Percentiles rank a stretch among this genome's conserved stretches.
phyloP scores from a whole-genome alignment of 1,140 invertebrate genomes.

The Stegodyphus dumicola region DNA sequence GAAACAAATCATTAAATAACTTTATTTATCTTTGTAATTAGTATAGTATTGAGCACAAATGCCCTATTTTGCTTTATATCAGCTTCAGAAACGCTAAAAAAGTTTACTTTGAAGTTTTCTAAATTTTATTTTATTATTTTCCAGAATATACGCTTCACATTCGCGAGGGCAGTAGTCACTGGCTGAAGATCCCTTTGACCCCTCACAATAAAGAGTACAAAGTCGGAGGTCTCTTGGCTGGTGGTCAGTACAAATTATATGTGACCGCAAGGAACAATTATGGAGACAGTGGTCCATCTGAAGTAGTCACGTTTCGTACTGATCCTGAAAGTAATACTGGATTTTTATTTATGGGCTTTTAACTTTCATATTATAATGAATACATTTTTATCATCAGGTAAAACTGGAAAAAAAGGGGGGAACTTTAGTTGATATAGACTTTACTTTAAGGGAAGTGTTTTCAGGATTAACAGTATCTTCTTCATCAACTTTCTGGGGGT shows the following conservation, averaged over 20 bases:
- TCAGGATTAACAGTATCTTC: too few species aligned
- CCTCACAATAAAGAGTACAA: constrained; percentile 21
- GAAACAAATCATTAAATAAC: too few species aligned
- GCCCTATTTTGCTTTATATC: neutral
- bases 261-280: constrained; percentile 48
- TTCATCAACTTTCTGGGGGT: too few species aligned
- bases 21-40: too few species aligned
- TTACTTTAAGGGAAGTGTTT: too few species aligned
- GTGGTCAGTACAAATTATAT: constrained; percentile 53
- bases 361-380: too few species aligned
- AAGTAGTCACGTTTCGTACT: constrained; percentile 43
- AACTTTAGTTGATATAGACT: too few species aligned
- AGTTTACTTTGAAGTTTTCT: neutral
- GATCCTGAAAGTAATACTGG: constrained; percentile 43
- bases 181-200: constrained; percentile 42
- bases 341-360: neutral
- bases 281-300: constrained; percentile 58
- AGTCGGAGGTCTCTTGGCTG: constrained; percentile 40
- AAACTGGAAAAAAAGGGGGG: too few species aligned
- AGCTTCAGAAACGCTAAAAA: neutral
- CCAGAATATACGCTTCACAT: constrained; percentile 54
- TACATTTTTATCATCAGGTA: too few species aligned
- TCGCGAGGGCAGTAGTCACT: constrained; percentile 41
- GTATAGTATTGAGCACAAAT: neutral
- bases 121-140: neutral